These are phyloP conservation scores for Rotaria magnacalcarata DNA, from an alignment of 2,888 invertebrate genomes.

Conservation along the genomic window DNA sequence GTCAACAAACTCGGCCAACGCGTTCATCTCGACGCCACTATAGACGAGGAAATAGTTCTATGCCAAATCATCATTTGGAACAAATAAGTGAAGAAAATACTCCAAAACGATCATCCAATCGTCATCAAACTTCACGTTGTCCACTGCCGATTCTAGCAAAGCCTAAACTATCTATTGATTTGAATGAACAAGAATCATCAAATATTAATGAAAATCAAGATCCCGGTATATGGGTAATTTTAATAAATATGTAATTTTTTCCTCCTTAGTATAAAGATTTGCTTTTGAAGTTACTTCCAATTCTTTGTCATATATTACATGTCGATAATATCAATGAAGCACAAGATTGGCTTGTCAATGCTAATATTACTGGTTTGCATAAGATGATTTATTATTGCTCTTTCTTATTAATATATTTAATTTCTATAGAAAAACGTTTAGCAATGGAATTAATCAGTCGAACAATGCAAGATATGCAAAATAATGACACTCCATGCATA, in stretches of 20 bases:
- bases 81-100: background rate
- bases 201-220: background rate
- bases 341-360: background rate
- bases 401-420: background rate
- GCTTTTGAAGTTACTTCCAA: background rate
- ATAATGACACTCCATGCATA: background rate
- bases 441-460: constrained; percentile 9
- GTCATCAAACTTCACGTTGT: background rate
- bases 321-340: background rate
- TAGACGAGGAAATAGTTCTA: too few species aligned
- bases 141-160: too few species aligned
- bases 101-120: background rate
- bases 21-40: too few species aligned
- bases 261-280: background rate
- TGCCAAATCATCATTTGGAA: background rate
- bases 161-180: too few species aligned
- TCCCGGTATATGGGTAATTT: background rate
- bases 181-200: background rate
- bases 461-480: constrained; percentile 24
- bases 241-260: background rate
- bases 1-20: too few species aligned
- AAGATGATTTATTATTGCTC: too few species aligned
- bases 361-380: background rate
- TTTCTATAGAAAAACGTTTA: background rate
- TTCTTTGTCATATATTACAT: background rate